Percentiles rank a stretch among this genome's conserved stretches.
These are phyloP conservation scores for Porites cylindrica DNA, from an alignment of 92 coral and sea anemone genomes.

Conservation along the genomic window DNA sequence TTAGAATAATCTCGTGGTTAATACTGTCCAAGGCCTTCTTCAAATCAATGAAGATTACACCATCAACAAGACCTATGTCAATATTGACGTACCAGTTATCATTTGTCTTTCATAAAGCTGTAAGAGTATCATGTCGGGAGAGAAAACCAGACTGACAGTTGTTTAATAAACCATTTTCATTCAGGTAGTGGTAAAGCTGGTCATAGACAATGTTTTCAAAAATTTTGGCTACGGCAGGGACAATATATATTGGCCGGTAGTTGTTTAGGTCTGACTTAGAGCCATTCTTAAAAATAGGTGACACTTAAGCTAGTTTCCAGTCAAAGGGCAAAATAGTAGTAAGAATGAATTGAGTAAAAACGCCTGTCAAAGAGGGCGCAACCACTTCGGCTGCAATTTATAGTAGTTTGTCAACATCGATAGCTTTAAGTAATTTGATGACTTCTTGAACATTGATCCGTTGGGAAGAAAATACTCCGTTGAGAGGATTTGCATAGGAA, in stretches of 20 bases:
- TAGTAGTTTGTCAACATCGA: conserved; percentile 15
- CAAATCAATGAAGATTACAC: background rate
- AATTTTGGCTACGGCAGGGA: conserved; percentile 33
- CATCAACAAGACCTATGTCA: background rate
- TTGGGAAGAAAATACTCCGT: too few relatives aligned
- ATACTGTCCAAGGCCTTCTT: background rate
- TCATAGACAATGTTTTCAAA: background rate
- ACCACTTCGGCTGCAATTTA: conserved; percentile 42
- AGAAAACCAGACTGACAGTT: background rate
- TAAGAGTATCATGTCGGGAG: background rate
- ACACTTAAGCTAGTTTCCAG: conserved; percentile 51
- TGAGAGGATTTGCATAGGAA: background rate
- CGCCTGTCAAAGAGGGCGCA: conserved; percentile 34
- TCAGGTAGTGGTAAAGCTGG: background rate
- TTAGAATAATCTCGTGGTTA: background rate
- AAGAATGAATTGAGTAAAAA: conserved; percentile 39
- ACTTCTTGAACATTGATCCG: too few relatives aligned
- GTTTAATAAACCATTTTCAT: too few relatives aligned
- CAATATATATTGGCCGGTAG: conserved; percentile 42
- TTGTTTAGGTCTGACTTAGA: conserved; percentile 9
- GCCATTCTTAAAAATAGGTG: conserved; percentile 47
- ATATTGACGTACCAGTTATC: background rate
- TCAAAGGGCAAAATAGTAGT: conserved; percentile 47
- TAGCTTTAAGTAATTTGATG: too few relatives aligned
- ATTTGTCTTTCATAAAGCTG: background rate